Evolutionary conservation across 1,140 invertebrate genomes (phyloP).

Genomic region (Eueides isabella): DNA sequence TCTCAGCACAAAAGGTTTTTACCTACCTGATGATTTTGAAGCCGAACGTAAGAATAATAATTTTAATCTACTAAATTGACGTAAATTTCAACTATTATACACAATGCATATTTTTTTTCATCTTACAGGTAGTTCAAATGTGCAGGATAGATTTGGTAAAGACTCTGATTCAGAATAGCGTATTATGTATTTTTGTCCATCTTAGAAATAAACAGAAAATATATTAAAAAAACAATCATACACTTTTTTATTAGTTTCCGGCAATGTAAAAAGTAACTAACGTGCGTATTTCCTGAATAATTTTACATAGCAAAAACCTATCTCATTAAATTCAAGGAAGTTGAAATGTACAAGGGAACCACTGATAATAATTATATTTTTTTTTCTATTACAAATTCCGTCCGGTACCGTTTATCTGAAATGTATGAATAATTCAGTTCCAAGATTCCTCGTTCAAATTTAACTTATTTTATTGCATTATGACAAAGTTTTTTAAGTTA

Average conservation of each 20-base stretch:
- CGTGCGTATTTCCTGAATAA: conserved; percentile 1
- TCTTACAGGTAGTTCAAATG: conserved; percentile 34
- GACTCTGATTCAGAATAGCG: conserved; percentile 33
- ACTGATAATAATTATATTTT: conserved; percentile 9
- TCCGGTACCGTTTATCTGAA: conserved; percentile 9
- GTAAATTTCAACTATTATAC: background rate
- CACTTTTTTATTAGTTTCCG: background rate
- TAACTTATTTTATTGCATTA: conserved; percentile 7
- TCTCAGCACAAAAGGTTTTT: conserved; percentile 55
- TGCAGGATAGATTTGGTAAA: conserved; percentile 35
- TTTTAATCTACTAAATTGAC: background rate
- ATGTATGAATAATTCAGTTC: conserved; percentile 10
- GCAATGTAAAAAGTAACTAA: background rate
- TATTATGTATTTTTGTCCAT: background rate
- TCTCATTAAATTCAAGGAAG: conserved; percentile 3
- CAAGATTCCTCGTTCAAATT: conserved; percentile 12
- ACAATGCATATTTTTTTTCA: background rate
- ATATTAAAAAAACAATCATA: background rate
- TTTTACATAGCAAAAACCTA: conserved; percentile 10
- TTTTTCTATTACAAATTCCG: conserved; percentile 11
- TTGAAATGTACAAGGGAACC: conserved; percentile 5
- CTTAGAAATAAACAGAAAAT: background rate
- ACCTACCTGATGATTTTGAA: conserved; percentile 51
- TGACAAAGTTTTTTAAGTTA: background rate
- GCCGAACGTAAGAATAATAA: conserved; percentile 49